Conservation (phyloP, 2,113 vertebrate genomes). For the Dendropsophus ebraccatus region DNA sequence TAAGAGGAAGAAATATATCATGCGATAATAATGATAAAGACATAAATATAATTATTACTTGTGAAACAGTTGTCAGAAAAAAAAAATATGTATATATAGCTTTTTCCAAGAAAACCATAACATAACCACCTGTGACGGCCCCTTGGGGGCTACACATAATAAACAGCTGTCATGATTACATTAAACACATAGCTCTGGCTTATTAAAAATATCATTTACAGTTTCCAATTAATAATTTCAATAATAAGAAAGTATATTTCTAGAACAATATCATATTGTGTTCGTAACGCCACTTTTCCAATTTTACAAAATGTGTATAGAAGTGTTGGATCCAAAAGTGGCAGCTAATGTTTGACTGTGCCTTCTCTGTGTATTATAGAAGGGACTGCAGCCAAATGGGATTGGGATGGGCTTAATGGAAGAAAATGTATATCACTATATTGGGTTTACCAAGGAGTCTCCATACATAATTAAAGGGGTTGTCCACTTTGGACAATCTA, state of each 20-base stretch:
- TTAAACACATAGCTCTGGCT: conserved; percentile 23
- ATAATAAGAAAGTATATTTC: conserved; percentile 18
- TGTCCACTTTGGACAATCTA: too few relatives aligned
- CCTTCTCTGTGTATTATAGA: background rate
- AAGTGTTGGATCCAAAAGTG: conserved; percentile 18
- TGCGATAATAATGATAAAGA: background rate
- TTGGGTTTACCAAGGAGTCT: background rate
- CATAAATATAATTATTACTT: background rate
- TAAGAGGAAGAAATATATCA: conserved; percentile 1
- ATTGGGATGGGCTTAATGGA: background rate
- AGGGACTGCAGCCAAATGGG: background rate
- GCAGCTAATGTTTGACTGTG: conserved; percentile 1
- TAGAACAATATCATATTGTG: conserved; percentile 27
- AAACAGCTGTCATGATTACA: conserved; percentile 44
- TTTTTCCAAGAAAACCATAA: conserved; percentile 13
- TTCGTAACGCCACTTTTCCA: background rate
- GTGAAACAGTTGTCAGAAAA: conserved; percentile 23
- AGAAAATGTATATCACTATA: background rate
- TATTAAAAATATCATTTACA: conserved; percentile 41
- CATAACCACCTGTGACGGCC: conserved; percentile 26
- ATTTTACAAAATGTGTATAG: conserved; percentile 22
- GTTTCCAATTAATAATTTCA: conserved; percentile 25
- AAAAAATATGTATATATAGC: background rate
- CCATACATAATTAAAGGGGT: too few relatives aligned
- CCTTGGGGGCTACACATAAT: conserved; percentile 1